phyloP scores from a whole-genome alignment of 2,113 vertebrate species.

The Cercopithecus mona region DNA sequence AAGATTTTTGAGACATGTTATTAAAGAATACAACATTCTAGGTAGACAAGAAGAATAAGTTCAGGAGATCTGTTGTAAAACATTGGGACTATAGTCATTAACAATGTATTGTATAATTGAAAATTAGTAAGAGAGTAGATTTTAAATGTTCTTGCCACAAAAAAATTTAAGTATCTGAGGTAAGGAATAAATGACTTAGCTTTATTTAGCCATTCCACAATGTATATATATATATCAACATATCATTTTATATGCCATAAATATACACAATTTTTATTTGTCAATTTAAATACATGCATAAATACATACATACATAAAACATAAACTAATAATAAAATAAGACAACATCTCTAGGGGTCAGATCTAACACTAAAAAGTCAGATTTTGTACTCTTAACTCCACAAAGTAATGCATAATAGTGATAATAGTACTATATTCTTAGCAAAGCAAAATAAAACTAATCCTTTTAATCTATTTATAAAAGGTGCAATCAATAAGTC shows the following conservation, averaged over 20 bases:
- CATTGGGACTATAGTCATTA: background rate
- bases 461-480: background rate
- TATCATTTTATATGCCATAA: background rate
- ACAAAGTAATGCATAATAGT: background rate
- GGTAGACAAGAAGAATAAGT: background rate
- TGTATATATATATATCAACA: background rate
- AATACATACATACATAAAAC: background rate
- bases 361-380: background rate
- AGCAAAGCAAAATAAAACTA: background rate
- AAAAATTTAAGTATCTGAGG: background rate
- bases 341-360: background rate
- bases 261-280: background rate
- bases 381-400: background rate
- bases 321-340: background rate
- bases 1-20: background rate
- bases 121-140: background rate
- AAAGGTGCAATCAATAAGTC: background rate
- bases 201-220: background rate
- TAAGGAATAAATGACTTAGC: background rate
- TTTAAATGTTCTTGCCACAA: background rate
- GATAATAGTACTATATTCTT: background rate
- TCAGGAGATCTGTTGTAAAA: background rate
- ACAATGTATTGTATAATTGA: background rate
- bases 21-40: background rate
- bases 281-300: background rate